Conservation (phyloP, 2,888 invertebrate species). For the Thecocarcelia acutangulata region DNA sequence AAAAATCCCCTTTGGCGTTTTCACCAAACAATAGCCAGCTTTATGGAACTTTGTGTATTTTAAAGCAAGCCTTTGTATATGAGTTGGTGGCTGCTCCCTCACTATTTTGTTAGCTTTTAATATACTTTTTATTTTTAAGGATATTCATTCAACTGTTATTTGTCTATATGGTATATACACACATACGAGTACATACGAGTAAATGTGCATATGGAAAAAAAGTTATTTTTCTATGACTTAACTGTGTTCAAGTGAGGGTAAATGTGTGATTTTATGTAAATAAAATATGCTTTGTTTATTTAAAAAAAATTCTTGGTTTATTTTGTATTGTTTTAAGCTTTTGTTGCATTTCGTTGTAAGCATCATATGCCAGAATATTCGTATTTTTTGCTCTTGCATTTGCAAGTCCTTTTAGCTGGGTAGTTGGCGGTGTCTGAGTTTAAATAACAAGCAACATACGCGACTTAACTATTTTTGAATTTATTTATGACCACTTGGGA, state of each 20-base stretch:
- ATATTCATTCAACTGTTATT: conserved; percentile 62
- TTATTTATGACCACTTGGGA: conserved; percentile 80
- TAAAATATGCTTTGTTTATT: conserved; percentile 14
- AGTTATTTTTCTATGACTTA: conserved; percentile 36
- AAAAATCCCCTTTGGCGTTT: conserved; percentile 57
- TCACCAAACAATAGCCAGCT: conserved; percentile 21
- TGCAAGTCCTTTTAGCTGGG: background rate
- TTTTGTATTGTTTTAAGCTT: conserved; percentile 32
- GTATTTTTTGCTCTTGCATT: conserved; percentile 15
- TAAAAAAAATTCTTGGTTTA: background rate
- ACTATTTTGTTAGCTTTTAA: background rate
- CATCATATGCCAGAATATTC: conserved; percentile 56
- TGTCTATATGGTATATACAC: conserved; percentile 61
- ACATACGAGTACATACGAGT: background rate
- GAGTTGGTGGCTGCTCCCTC: background rate
- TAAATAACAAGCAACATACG: conserved; percentile 64
- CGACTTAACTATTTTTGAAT: conserved; percentile 75
- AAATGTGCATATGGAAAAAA: conserved; percentile 14
- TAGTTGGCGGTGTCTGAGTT: conserved; percentile 8
- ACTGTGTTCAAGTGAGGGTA: conserved; percentile 14
- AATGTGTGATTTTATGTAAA: conserved; percentile 21
- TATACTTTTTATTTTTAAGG: conserved; percentile 20
- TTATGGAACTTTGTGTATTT: conserved; percentile 15
- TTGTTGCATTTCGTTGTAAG: conserved; percentile 30
- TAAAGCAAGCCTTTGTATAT: conserved; percentile 9